Evolutionary conservation across 23 tunicate species (phyloP), one percentile per base, ranked within the genome.

Genomic region (Aplidium turbinatum): DNA sequence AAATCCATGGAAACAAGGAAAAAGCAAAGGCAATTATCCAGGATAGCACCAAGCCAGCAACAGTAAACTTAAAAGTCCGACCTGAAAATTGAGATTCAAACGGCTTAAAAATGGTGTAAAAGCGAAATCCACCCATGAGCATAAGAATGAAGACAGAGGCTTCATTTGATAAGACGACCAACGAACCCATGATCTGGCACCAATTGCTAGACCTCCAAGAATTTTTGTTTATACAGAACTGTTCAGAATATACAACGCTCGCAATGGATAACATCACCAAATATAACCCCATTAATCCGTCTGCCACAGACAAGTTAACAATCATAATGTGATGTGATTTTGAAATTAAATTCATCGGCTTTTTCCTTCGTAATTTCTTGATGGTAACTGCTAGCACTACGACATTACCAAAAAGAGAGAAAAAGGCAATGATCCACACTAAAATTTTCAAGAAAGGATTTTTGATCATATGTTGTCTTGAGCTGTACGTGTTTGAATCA

Each of bases 81-180:
- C 29, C 24, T 26, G 89, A 75, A 28, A 67, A 42, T 28, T 67
- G 47, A 0, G 72, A 28, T 33, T 40, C 72, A 38, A 85, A 58
- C 1, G 91, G 91, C 13, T 48, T 40, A 28, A 35, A 30, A 31
- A 85, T 58, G 26, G 91, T 85, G 53, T 52, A 66, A 45, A 75
- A 58, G 19, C 91, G 76, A 33, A 85, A 85, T 1, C 48, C 48
- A 9, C 78, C 91, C 83, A 85, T 85, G 18, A 85, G 58, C 0
- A 85, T n/a, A 48, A 85, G 35, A 42, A 68, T 77, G 35, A 75
- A 54, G 21, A 85, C 91, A 19, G 91, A 85, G 18, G 81, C 71
- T 68, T 85, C 78, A 47, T 78, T 77, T 26, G 91, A 85, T 60
- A 85, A 4, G 4, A 85, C 9, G 6, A 74, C 82, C 5, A 85